A percentile compares a stretch with the other conserved stretches of the same genome.
These are phyloP conservation scores for Echinarachnius parma DNA, from an alignment of 53 echinoderm and acorn worm species.

Conservation along the genomic window DNA sequence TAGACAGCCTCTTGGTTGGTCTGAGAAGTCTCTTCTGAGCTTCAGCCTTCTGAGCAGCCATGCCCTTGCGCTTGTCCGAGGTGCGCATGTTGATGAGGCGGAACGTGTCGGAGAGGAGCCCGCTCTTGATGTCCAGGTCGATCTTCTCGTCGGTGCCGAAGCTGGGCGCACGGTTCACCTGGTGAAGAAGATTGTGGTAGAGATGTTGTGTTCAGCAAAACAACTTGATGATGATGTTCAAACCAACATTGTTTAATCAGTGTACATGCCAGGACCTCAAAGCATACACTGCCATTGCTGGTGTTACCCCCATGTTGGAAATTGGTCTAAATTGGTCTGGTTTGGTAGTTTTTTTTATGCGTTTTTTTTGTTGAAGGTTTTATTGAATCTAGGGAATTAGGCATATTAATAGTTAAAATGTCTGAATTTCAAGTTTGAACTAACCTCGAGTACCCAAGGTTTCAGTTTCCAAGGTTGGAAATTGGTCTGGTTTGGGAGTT, in stretches of 20 bases:
- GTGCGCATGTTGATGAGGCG: slow-evolving; percentile 84
- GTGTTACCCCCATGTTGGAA: slow-evolving; percentile 70
- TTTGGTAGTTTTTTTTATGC: too few relatives aligned
- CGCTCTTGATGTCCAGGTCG: slow-evolving; percentile 90
- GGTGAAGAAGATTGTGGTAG: too few relatives aligned
- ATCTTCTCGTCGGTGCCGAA: slow-evolving; percentile 93
- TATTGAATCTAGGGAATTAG: too few relatives aligned
- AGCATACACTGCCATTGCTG: slow-evolving; percentile 78
- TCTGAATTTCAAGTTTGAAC: too few relatives aligned
- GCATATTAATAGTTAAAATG: too few relatives aligned
- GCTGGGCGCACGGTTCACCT: slow-evolving; percentile 97
- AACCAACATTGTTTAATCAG: too few relatives aligned
- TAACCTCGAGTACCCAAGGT: slow-evolving; percentile 96
- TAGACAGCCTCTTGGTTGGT: slow-evolving; percentile 65
- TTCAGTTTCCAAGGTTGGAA: too few relatives aligned
- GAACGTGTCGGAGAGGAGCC: slow-evolving; percentile 76
- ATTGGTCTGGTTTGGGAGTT: too few relatives aligned
- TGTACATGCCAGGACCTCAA: slow-evolving; percentile 90
- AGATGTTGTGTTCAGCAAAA: too few relatives aligned
- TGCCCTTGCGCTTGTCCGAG: slow-evolving; percentile 81
- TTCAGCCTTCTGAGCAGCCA: slow-evolving; percentile 96
- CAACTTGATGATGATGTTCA: too few relatives aligned
- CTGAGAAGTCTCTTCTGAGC: slow-evolving; percentile 76
- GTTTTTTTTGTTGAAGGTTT: too few relatives aligned
- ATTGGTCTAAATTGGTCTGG: too few relatives aligned